These are phyloP conservation scores for Orestias chungarensis DNA, from an alignment of 2,797 vertebrate species.

Conservation along the genomic window DNA sequence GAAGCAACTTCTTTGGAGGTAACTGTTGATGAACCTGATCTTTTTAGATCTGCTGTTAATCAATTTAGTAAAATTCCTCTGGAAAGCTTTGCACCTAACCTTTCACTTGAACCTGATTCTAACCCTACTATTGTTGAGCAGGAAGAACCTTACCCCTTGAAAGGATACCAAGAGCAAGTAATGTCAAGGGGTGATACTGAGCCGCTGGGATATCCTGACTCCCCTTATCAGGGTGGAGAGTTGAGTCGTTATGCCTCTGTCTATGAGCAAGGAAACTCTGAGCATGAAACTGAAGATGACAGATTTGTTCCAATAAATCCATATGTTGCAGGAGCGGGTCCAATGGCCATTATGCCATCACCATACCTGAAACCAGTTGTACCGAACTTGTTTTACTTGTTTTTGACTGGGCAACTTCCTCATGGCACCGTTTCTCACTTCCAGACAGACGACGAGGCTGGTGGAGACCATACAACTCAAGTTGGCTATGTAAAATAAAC, in stretches of 20 bases:
- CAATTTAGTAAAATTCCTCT: not conserved
- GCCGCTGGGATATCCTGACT: not conserved
- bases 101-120: not conserved
- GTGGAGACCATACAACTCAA: slow-evolving; percentile 17
- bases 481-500: slow-evolving; percentile 15
- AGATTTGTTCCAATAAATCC: not conserved
- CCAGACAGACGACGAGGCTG: slow-evolving; percentile 12
- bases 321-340: not conserved
- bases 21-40: not conserved
- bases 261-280: slow-evolving; percentile 24
- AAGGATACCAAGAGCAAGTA: not conserved
- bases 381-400: not conserved
- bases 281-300: slow-evolving; percentile 26
- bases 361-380: not conserved
- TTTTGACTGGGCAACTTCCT: slow-evolving; percentile 38
- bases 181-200: not conserved
- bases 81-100: not conserved
- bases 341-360: accelerated
- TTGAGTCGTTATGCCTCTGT: not conserved
- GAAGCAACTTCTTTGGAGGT: not conserved
- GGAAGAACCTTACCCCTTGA: slow-evolving; percentile 1
- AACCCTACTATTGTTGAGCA: not conserved
- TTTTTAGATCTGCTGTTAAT: not conserved
- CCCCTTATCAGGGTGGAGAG: slow-evolving; percentile 24
- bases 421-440: slow-evolving; percentile 11